phyloP scores from a whole-genome alignment of 1,140 invertebrate species.

The Hyposmocoma kahamanoa region DNA sequence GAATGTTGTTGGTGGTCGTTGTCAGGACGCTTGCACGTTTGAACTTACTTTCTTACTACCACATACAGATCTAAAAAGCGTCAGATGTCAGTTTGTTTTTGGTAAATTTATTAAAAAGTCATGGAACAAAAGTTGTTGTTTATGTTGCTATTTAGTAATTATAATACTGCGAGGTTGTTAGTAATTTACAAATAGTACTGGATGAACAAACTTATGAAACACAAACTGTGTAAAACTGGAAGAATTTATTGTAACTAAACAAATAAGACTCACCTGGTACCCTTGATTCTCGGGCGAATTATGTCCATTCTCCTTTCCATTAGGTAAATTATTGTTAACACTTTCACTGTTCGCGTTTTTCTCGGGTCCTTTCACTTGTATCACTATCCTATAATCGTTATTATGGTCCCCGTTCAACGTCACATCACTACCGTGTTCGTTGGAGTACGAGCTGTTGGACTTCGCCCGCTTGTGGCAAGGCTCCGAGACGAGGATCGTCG shows the following conservation, averaged over 20 bases:
- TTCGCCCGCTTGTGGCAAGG: slow-evolving; percentile 80
- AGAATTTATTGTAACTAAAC: neutral
- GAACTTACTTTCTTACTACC: no score
- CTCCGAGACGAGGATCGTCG: slow-evolving; percentile 84
- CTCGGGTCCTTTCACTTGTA: slow-evolving; percentile 86
- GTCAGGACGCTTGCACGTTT: no score
- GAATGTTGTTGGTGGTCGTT: no score
- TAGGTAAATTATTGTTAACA: slow-evolving; percentile 51
- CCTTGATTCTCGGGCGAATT: slow-evolving; percentile 54
- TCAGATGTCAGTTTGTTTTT: no score
- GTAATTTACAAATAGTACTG: no score
- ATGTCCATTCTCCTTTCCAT: slow-evolving; percentile 59
- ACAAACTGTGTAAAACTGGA: no score
- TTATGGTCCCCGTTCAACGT: slow-evolving; percentile 77
- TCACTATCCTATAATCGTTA: slow-evolving; percentile 80
- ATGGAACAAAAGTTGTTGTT: no score
- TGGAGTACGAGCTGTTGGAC: slow-evolving; percentile 56
- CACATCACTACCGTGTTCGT: slow-evolving; percentile 62
- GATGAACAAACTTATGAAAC: no score
- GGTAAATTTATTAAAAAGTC: no score
- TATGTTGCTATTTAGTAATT: no score
- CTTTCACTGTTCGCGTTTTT: slow-evolving; percentile 63
- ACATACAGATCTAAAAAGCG: no score
- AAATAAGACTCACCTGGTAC: slow-evolving; percentile 47
- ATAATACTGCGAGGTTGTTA: no score